These are phyloP conservation scores for Cephus spinipes DNA, from an alignment of 2,888 invertebrate species.

Conservation along the genomic window DNA sequence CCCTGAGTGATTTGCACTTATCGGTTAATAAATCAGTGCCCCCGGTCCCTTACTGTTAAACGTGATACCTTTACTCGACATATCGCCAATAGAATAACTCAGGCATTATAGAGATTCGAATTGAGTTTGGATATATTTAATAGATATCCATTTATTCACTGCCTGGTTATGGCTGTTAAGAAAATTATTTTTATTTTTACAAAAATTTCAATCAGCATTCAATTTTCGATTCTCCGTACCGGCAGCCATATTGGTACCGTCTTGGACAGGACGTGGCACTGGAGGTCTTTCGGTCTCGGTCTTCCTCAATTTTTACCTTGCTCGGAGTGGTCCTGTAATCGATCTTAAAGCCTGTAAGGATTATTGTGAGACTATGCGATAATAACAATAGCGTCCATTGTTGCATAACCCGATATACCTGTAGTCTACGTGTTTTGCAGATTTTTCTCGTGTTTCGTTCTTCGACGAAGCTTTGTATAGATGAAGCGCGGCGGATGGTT, in stretches of 20 bases:
- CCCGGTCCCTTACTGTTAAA: conserved; percentile 18
- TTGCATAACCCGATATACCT: not conserved
- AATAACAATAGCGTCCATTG: not conserved
- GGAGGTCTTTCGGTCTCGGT: not conserved
- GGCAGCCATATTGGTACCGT: not conserved
- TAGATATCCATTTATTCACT: too few relatives aligned
- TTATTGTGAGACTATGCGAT: not conserved
- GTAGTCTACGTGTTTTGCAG: not conserved
- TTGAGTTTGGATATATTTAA: not conserved
- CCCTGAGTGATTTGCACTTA: conserved; percentile 59
- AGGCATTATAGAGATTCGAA: not conserved
- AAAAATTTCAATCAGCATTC: not conserved
- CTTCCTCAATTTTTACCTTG: not conserved
- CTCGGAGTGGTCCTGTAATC: not conserved
- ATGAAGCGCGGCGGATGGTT: not conserved
- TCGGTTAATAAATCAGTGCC: conserved; percentile 59
- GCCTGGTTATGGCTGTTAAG: not conserved
- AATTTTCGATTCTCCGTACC: not conserved
- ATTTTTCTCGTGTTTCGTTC: not conserved
- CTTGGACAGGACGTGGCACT: not conserved
- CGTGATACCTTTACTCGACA: conserved; percentile 2
- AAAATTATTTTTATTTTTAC: not conserved
- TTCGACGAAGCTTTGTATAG: not conserved
- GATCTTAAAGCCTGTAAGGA: not conserved
- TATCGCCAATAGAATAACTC: not conserved